Conservation (phyloP, 1,140 invertebrate species). For the Globodera rostochiensis region DNA sequence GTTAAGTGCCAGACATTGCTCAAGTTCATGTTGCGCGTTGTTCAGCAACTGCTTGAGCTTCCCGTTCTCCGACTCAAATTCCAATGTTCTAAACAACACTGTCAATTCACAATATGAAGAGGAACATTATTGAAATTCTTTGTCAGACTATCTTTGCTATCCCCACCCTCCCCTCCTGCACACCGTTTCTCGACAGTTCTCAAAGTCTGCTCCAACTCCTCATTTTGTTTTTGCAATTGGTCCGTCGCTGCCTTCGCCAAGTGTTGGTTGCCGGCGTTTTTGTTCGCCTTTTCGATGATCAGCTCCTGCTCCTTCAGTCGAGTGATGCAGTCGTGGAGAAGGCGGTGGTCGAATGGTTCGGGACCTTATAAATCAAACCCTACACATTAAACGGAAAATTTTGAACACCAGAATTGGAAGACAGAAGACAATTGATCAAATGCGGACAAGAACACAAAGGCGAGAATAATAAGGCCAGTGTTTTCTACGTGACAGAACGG, state of each 20-base stretch:
- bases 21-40: conserved; percentile 14
- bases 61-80: neutral
- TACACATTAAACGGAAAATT: neutral
- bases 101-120: neutral
- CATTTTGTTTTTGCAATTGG: conserved; percentile 13
- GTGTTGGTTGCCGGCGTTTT: conserved; percentile 6
- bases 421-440: conserved; percentile 35
- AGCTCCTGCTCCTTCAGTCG: conserved; percentile 40
- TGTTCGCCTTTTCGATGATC: conserved; percentile 26
- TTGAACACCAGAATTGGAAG: conserved; percentile 7
- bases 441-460: conserved; percentile 19
- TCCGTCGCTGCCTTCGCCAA: conserved; percentile 17
- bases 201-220: conserved; percentile 4
- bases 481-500: conserved; percentile 33
- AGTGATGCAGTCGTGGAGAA: conserved; percentile 38
- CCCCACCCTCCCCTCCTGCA: neutral
- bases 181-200: conserved; percentile 2
- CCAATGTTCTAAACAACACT: neutral
- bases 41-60: conserved; percentile 2
- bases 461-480: conserved; percentile 32
- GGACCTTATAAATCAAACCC: conserved; percentile 27
- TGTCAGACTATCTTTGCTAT: neutral
- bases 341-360: conserved; percentile 27
- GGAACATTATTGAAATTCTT: too few species aligned
- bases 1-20: neutral